Evolutionary conservation across 2,888 invertebrate species (phyloP).

Genomic region (Glomeris marginata): DNA sequence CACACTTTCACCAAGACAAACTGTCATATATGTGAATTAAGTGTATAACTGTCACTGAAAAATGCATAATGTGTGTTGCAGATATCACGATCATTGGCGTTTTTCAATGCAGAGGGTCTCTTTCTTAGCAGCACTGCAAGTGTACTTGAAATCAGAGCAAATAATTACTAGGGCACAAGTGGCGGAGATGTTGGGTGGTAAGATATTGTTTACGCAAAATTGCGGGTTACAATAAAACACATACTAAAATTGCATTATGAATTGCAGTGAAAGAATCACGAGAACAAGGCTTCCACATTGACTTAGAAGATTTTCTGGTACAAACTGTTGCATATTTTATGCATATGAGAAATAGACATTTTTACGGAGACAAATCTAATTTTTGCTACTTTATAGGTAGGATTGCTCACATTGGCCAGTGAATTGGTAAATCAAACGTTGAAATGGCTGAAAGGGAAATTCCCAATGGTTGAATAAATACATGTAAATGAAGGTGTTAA

Average conservation of each 20-base stretch:
- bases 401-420: constrained; percentile 62
- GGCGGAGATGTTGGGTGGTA: constrained; percentile 62
- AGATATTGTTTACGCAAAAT: constrained; percentile 23
- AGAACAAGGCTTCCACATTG: constrained; percentile 68
- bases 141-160: constrained; percentile 64
- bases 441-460: too few relatives aligned
- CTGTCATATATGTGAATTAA: too few relatives aligned
- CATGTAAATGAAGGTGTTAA: not conserved
- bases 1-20: too few relatives aligned
- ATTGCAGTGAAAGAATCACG: constrained; percentile 50
- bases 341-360: too few relatives aligned
- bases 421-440: constrained; percentile 44
- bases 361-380: too few relatives aligned
- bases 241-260: not conserved
- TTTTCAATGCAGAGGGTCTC: constrained; percentile 63
- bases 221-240: not conserved
- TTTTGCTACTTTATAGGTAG: constrained; percentile 28
- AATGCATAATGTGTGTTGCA: constrained; percentile 16
- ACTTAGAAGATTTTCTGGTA: constrained; percentile 76
- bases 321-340: too few relatives aligned
- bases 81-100: constrained; percentile 79
- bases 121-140: constrained; percentile 57
- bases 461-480: not conserved
- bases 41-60: too few relatives aligned
- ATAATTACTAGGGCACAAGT: constrained; percentile 57